A percentile compares a stretch with the other conserved stretches of the same genome.
phyloP scores from a whole-genome alignment of 1,140 invertebrate species.

The Orius insidiosus region DNA sequence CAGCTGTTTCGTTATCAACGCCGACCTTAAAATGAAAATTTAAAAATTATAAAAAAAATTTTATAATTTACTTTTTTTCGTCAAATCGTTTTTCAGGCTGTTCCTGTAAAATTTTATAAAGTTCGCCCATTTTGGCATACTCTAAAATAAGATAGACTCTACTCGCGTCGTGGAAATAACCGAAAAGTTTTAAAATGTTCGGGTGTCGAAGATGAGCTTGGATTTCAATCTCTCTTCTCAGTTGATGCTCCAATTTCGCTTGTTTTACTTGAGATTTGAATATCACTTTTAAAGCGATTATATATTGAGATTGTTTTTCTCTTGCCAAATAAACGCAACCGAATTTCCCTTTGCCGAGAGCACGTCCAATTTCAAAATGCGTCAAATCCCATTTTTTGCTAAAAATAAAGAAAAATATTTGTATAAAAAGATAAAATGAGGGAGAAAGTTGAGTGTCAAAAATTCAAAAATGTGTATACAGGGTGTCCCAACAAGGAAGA shows the following conservation, averaged over 20 bases:
- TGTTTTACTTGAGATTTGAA: constrained; percentile 84
- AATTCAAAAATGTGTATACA: too few species aligned
- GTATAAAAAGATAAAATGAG: not conserved
- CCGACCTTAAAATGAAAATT: constrained; percentile 34
- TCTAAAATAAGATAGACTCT: constrained; percentile 89
- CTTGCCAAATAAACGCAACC: constrained; percentile 94
- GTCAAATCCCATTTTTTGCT: constrained; percentile 55
- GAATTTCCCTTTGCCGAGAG: constrained; percentile 94
- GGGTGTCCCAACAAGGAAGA: not conserved
- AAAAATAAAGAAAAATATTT: constrained; percentile 15
- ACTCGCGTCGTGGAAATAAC: constrained; percentile 85
- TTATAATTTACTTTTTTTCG: constrained; percentile 33
- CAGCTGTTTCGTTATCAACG: constrained; percentile 68
- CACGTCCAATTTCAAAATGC: constrained; percentile 89
- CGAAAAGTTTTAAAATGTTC: constrained; percentile 85
- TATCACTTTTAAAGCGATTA: constrained; percentile 88
- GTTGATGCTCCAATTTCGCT: constrained; percentile 81
- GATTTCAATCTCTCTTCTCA: constrained; percentile 83
- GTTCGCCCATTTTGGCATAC: constrained; percentile 76
- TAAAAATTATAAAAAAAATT: not conserved
- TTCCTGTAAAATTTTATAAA: constrained; percentile 57
- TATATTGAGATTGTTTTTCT: constrained; percentile 79
- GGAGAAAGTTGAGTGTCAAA: not conserved
- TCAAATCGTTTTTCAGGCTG: constrained; percentile 50
- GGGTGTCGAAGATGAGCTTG: constrained; percentile 80